phyloP scores from a whole-genome alignment of 92 coral and sea anemone species.

The Scolanthus callimorphus region DNA sequence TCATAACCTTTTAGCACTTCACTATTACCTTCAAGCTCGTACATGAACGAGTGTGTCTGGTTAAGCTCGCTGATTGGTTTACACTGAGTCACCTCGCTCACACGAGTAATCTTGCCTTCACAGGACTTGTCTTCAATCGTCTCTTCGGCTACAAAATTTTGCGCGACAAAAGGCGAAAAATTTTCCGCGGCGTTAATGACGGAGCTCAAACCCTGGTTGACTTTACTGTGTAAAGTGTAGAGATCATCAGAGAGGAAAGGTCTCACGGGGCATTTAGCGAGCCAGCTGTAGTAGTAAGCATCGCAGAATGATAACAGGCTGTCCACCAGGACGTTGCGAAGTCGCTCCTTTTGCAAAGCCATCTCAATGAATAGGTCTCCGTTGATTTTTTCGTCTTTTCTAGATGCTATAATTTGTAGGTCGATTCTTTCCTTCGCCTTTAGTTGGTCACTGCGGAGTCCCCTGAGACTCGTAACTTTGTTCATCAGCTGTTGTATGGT shows the following conservation, averaged over 20 bases:
- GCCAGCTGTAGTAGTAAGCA: slow-evolving; percentile 44
- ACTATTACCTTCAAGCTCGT: too few species aligned
- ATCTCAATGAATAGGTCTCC: too few species aligned
- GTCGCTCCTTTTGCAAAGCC: slow-evolving; percentile 47
- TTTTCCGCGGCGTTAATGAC: slow-evolving; percentile 45
- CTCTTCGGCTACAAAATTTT: slow-evolving; percentile 27
- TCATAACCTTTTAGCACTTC: too few species aligned
- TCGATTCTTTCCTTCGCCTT: slow-evolving; percentile 19
- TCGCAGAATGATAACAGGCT: slow-evolving; percentile 48
- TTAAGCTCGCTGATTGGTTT: too few species aligned
- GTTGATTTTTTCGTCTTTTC: slow-evolving; percentile 3
- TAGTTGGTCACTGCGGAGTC: slow-evolving; percentile 28
- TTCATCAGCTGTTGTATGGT: too few species aligned
- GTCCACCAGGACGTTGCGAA: slow-evolving; percentile 45
- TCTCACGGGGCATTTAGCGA: slow-evolving; percentile 30
- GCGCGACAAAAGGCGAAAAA: slow-evolving; percentile 46
- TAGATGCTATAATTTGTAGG: slow-evolving; percentile 8
- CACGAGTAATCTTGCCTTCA: too few species aligned
- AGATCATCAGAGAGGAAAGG: slow-evolving; percentile 43
- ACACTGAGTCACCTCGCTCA: too few species aligned
- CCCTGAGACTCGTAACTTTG: slow-evolving; percentile 19
- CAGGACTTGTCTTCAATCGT: slow-evolving; percentile 1
- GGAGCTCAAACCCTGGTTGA: too few species aligned
- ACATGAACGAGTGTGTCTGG: too few species aligned
- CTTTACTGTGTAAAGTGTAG: slow-evolving; percentile 38